Evolutionary conservation across 2,797 vertebrate genomes (phyloP), one percentile per base, ranked within the genome.

Genomic region (Danio jaintianensis): DNA sequence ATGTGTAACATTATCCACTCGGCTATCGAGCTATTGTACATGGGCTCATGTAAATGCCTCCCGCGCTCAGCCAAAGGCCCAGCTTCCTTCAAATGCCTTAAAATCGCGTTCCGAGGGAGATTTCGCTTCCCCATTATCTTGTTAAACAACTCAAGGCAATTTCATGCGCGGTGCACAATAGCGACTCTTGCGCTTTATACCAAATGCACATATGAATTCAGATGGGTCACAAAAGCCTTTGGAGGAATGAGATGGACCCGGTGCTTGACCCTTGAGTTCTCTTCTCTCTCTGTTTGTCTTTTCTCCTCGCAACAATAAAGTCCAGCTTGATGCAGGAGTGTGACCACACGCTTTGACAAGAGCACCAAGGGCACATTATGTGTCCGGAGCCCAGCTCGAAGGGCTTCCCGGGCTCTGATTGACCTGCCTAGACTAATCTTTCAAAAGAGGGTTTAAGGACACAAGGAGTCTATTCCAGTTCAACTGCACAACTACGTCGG

Each of bases 301-400:
- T 81, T 77, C 78, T 74, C 76, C 64, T 48, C 13, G 10, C 56
- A 78, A 86, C 83, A 89, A 89, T 88, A 82, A 84, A 87, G 86
- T 82, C 78, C 50, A 80, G 70, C 78, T 86, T 90, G 86, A 89
- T 8, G 82, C 79, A 72, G 72, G 80, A 87, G 86, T 89, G 87
- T 90, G 87, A 89, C 88, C 86, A 90, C 61, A 68, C 81, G 77
- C 82, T 85, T 81, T 90, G 89, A 88, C 88, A 90, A 86, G 80
- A 83, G 87, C 85, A 86, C 86, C 86, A 89, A 83, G 85, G 84
- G 80, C 84, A 89, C 77, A 86, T 90, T 89, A 85, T 89, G 79
- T 82, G 86, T 79, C 83, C 79, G 53, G 53, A 78, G 85, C 64
- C 68, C 85, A 79, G 86, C 81, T 71, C 76, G 56, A 73, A 76